Base-by-base conservation (phyloP, 1,140 invertebrate genomes). In the Drosophila guanche region DNA sequence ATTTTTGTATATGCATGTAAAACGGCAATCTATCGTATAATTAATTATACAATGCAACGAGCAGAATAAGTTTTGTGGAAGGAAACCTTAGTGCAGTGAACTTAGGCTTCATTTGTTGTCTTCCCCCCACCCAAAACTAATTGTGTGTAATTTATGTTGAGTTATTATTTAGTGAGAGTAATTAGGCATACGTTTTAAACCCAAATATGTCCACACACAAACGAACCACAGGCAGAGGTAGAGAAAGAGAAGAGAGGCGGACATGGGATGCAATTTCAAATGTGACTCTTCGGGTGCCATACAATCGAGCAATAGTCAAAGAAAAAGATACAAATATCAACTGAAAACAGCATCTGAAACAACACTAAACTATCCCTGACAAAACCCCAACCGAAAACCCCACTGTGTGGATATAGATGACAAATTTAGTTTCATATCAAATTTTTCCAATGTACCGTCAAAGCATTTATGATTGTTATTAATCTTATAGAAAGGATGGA, bases 401-500 rank as follows among this genome's bases (percentile, higher is more conserved):
- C 51, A 61, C n/a, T 61, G 63, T 76, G 71, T 76, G 73, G 72
- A 76, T 61, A 40, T 57, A 50, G 70, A 37, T 42, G 53, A 69
- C 65, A 72, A 86, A 66, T 65, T 85, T 85, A 86, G 73, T 85
- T 81, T 80, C 65, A 71, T 81, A 83, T 73, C 51, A 59, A 79
- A 74, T 73, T 88, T 27, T 86, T 86, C 83, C 78, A 81, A 83
- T 88, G 84, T 88, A 88, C 84, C 84, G 84, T 84, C 76, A 84
- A 89, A 89, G 84, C 84, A 88, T 88, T 88, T 88, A 88, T 89
- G 76, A 79, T 89, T 89, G 79, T 88, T 89, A 88, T 84, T 84
- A 65, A 79, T 67, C 62, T 59, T 76, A 72, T 84, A 76, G 25
- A 27, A 54, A 52, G 41, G 42, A 78, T 27, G 65, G 71, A 60